These are phyloP conservation scores for Chaenocephalus aceratus DNA, from an alignment of 2,113 vertebrate species.

Conservation along the genomic window DNA sequence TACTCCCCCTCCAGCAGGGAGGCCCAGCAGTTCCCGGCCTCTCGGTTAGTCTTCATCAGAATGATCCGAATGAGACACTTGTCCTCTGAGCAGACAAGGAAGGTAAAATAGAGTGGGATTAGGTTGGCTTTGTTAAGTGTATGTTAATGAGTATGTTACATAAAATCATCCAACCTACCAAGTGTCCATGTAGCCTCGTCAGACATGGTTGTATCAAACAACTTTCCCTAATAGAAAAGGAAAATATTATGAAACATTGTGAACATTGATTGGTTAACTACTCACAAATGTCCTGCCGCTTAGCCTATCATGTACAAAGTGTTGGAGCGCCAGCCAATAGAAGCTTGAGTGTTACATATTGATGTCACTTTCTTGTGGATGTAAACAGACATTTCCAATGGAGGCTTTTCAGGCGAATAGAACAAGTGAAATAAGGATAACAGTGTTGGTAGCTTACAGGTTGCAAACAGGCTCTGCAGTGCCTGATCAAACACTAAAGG, in stretches of 20 bases:
- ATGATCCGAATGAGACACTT: slow-evolving; percentile 93
- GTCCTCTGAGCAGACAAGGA: slow-evolving; percentile 86
- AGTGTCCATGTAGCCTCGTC: slow-evolving; percentile 97
- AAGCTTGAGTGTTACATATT: too few relatives aligned
- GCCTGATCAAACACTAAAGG: too few relatives aligned
- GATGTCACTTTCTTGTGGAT: too few relatives aligned
- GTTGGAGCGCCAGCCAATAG: too few relatives aligned
- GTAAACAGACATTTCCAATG: too few relatives aligned
- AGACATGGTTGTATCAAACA: slow-evolving; percentile 91
- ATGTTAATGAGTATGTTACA: not conserved
- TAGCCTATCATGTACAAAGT: too few relatives aligned
- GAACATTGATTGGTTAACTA: not conserved
- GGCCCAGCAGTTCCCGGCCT: slow-evolving; percentile 96
- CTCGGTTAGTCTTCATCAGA: slow-evolving; percentile 94
- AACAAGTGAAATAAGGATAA: too few relatives aligned
- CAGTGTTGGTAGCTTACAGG: too few relatives aligned
- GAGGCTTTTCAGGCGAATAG: too few relatives aligned
- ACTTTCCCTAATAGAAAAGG: slow-evolving; percentile 85
- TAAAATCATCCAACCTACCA: slow-evolving; percentile 79
- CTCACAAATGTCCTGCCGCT: too few relatives aligned
- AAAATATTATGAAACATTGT: not conserved
- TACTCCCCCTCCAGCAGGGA: slow-evolving; percentile 95
- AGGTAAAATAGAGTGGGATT: not conserved
- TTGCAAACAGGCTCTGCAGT: too few relatives aligned
- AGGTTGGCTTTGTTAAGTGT: too few relatives aligned